A percentile compares a stretch with the other conserved stretches of the same genome.
Conservation (phyloP, 2,797 vertebrate genomes). For the Anguilla anguilla region DNA sequence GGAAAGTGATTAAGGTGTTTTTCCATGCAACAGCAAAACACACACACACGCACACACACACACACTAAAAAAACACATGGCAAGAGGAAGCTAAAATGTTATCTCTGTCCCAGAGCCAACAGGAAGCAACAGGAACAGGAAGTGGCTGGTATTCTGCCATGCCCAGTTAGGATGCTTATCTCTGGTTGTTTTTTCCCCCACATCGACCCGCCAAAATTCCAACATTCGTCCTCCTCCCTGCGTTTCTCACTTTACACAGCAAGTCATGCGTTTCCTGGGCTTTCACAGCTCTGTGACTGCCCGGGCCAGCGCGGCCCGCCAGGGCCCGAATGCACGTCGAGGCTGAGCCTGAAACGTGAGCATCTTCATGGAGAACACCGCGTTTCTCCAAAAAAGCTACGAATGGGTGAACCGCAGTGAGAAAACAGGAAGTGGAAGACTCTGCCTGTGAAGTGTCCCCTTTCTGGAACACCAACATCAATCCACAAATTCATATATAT, state of each 20-base stretch:
- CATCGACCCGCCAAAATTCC: background rate
- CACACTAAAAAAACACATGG: background rate
- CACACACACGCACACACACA: background rate
- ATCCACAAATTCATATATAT: background rate
- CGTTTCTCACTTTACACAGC: background rate
- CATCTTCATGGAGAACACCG: background rate
- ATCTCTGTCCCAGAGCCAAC: constrained; percentile 34
- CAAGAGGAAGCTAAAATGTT: constrained; percentile 33
- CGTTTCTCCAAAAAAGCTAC: background rate
- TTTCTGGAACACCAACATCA: background rate
- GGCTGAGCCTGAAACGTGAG: background rate
- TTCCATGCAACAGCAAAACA: background rate
- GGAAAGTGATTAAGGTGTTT: background rate
- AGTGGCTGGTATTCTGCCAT: constrained; percentile 8
- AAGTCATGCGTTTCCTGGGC: background rate
- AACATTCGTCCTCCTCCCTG: background rate
- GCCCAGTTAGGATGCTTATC: background rate
- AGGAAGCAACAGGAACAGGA: constrained; percentile 52
- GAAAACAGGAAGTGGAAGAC: background rate
- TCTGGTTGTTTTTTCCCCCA: background rate
- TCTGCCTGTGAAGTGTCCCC: background rate
- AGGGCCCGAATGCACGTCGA: background rate
- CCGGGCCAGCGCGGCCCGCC: background rate
- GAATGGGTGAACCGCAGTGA: background rate
- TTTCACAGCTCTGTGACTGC: background rate